These are phyloP conservation scores for Sipha maydis DNA, from an alignment of 2,888 invertebrate genomes.

Conservation along the genomic window DNA sequence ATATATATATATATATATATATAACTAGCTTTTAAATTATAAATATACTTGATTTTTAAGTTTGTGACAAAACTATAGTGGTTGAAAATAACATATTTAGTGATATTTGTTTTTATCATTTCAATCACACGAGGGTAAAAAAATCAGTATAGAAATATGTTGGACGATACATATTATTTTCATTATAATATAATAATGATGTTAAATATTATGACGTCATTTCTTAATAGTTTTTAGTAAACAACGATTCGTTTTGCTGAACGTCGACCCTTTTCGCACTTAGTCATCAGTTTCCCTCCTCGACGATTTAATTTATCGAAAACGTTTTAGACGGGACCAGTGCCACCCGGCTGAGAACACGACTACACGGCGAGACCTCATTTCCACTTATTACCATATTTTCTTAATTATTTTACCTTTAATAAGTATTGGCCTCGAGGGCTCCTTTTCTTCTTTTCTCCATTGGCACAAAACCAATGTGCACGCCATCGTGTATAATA, in stretches of 20 bases:
- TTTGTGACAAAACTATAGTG: no score
- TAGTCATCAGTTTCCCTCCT: conserved; percentile 47
- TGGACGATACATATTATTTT: no score
- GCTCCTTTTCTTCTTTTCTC: neutral
- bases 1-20: no score
- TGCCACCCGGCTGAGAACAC: no score
- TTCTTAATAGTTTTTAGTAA: neutral
- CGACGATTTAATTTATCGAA: conserved; percentile 9
- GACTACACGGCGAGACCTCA: neutral
- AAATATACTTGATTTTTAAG: no score
- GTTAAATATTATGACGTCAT: conserved; percentile 37
- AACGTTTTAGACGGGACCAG: neutral
- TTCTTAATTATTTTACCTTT: neutral
- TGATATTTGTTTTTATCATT: no score
- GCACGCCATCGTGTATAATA: neutral
- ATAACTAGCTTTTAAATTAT: no score
- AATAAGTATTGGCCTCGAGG: neutral
- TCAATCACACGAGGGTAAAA: no score
- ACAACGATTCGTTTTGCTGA: neutral
- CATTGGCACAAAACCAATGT: neutral
- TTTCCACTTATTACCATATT: conserved; percentile 12
- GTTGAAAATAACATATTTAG: no score
- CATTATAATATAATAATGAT: neutral
- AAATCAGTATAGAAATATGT: no score
- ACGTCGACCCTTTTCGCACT: conserved; percentile 43